Evolutionary conservation across 2,797 vertebrate genomes (phyloP).

Genomic region (Hemitrygon akajei): DNA sequence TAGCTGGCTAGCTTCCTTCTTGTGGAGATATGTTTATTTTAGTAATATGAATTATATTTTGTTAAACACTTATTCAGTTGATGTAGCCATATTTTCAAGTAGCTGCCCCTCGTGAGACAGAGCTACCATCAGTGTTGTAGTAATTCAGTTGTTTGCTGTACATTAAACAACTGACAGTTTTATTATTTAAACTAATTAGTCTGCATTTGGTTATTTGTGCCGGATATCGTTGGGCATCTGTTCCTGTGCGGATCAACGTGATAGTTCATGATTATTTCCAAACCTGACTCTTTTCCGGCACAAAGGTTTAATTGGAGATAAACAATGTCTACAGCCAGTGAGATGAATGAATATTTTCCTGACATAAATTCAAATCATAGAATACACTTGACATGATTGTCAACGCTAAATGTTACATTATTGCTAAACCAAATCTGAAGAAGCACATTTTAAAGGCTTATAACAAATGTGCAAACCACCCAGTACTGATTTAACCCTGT

Average conservation of each 20-base stretch:
- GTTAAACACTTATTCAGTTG: background rate
- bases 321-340: background rate
- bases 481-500: constrained; percentile 3
- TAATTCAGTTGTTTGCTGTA: background rate
- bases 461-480: constrained; percentile 28
- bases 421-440: background rate
- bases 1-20: background rate
- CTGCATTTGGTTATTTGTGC: background rate
- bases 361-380: background rate
- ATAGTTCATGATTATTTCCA: background rate
- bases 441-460: constrained; percentile 10
- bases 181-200: background rate
- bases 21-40: background rate
- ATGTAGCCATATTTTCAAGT: background rate
- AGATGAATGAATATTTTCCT: background rate
- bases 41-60: background rate
- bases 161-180: background rate
- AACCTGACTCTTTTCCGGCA: background rate
- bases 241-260: background rate
- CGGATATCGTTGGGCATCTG: background rate
- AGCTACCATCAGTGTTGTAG: background rate
- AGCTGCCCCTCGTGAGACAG: background rate
- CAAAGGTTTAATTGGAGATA: background rate
- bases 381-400: background rate
- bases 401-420: background rate